A percentile compares a stretch with the other conserved stretches of the same genome.
These are phyloP conservation scores for Lagocephalus sceleratus DNA, from an alignment of 2,797 vertebrate genomes.

Conservation along the genomic window DNA sequence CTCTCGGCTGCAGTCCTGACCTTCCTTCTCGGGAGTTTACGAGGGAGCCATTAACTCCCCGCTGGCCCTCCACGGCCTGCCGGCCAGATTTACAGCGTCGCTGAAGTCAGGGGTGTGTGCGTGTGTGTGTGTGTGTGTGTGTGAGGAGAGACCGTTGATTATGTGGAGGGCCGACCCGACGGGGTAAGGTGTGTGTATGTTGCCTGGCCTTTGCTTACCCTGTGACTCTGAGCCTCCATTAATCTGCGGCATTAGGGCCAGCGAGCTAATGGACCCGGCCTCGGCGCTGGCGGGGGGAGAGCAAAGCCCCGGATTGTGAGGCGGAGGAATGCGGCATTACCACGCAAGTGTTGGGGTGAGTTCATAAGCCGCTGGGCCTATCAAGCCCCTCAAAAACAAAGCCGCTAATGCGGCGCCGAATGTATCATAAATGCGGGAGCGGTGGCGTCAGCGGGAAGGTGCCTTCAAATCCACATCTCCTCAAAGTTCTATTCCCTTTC, in stretches of 20 bases:
- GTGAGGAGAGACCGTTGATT: slow-evolving; percentile 38
- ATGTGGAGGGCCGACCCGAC: slow-evolving; percentile 49
- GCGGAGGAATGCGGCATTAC: slow-evolving; percentile 30
- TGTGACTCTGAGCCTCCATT: slow-evolving; percentile 59
- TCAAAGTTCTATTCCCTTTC: neutral
- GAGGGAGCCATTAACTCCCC: slow-evolving; percentile 75
- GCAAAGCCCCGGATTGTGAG: slow-evolving; percentile 11
- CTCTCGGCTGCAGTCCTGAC: slow-evolving; percentile 67
- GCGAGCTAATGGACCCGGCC: slow-evolving; percentile 60
- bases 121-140: slow-evolving; percentile 21
- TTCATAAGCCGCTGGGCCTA: slow-evolving; percentile 10
- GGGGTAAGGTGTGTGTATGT: slow-evolving; percentile 50
- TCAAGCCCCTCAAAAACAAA: slow-evolving; percentile 11
- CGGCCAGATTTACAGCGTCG: slow-evolving; percentile 69
- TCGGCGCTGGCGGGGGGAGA: slow-evolving; percentile 39
- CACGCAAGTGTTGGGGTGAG: slow-evolving; percentile 23
- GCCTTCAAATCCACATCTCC: neutral
- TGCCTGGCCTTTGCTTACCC: slow-evolving; percentile 43
- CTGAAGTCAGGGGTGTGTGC: slow-evolving; percentile 26
- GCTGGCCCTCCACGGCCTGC: slow-evolving; percentile 54
- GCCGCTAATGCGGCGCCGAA: neutral
- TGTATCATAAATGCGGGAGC: too few relatives aligned
- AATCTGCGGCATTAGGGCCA: slow-evolving; percentile 60
- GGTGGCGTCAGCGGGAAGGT: neutral
- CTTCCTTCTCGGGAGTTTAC: slow-evolving; percentile 74